These are phyloP conservation scores for Balaeniceps rex DNA, from an alignment of 2,113 vertebrate genomes.

Conservation along the genomic window DNA sequence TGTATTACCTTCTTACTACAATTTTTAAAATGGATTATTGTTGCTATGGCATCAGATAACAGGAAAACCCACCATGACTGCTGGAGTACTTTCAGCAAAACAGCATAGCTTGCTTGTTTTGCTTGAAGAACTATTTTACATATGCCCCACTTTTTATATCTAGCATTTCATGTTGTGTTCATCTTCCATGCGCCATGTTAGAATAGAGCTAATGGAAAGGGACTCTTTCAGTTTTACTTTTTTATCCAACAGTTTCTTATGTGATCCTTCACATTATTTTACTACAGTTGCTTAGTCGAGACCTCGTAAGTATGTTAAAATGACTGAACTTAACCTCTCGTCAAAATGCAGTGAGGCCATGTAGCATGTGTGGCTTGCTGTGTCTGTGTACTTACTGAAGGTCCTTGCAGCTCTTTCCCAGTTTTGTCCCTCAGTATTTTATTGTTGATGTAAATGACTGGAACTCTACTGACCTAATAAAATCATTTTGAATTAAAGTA, in stretches of 20 bases:
- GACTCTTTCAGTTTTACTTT: neutral
- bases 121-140: neutral
- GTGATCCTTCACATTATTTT: neutral
- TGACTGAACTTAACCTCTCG: neutral
- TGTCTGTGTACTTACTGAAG: neutral
- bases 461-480: neutral
- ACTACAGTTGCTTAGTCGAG: neutral
- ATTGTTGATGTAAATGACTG: neutral
- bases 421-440: neutral
- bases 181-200: neutral
- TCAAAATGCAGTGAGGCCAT: neutral
- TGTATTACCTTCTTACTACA: conserved; percentile 40
- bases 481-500: neutral
- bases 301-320: neutral
- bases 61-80: conserved; percentile 25
- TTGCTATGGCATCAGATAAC: conserved; percentile 46
- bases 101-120: neutral
- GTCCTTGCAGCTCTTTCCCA: neutral
- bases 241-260: neutral
- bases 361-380: neutral
- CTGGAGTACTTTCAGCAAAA: neutral
- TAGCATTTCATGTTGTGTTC: neutral
- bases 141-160: neutral
- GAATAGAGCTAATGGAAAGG: neutral
- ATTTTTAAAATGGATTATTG: conserved; percentile 42